These are phyloP conservation scores for Phoeniculus purpureus DNA, from an alignment of 2,797 vertebrate genomes.

Conservation along the genomic window DNA sequence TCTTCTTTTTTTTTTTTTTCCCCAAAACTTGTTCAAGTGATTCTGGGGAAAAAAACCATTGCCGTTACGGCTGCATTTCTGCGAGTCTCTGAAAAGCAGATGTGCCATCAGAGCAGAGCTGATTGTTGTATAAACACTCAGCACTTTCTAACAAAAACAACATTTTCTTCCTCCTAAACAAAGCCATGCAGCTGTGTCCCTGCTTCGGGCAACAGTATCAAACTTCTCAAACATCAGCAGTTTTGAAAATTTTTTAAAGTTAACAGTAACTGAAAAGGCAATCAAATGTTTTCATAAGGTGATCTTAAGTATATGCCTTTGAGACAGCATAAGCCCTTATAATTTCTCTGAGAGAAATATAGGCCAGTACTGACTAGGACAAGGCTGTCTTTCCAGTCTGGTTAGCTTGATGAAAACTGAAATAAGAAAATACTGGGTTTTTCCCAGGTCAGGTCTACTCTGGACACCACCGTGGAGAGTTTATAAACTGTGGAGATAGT, in stretches of 20 bases:
- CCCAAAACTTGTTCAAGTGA: not conserved
- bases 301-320: not conserved
- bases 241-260: constrained; percentile 2
- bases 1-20: not conserved
- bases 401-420: not conserved
- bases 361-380: not conserved
- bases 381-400: not conserved
- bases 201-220: not conserved
- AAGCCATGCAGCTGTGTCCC: not conserved
- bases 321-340: not conserved
- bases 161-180: constrained; percentile 10
- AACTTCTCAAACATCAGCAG: not conserved
- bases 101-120: constrained; percentile 5
- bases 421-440: not conserved
- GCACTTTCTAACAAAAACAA: constrained; percentile 15
- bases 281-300: not conserved
- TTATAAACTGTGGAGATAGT: not conserved
- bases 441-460: not conserved
- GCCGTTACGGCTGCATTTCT: not conserved
- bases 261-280: not conserved
- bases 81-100: constrained; percentile 14
- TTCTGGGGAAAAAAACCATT: constrained; percentile 7
- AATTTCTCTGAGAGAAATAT: not conserved
- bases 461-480: not conserved
- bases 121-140: constrained; percentile 27